Percentiles rank a stretch among this genome's conserved stretches.
Conservation (phyloP, 2,797 vertebrate species). For the Malurus splendens region DNA sequence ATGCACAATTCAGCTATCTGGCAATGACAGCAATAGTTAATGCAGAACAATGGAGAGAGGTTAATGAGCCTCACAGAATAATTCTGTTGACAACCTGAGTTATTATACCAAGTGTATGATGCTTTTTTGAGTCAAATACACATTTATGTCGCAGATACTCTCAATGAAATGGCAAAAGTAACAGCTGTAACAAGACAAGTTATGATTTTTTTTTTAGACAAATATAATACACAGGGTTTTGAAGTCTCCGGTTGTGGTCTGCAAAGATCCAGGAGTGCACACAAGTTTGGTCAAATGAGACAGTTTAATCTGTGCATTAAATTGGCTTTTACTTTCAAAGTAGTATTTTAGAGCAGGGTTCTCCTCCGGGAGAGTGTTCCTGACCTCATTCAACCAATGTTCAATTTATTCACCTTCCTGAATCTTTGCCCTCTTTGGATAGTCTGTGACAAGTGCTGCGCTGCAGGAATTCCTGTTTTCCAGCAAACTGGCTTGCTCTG, state of each 20-base stretch:
- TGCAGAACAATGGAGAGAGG: not conserved
- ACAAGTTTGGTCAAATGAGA: slow-evolving; percentile 52
- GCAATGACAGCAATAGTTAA: not conserved
- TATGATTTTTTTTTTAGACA: slow-evolving; percentile 33
- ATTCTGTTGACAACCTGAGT: slow-evolving; percentile 50
- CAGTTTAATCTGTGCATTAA: slow-evolving; percentile 15
- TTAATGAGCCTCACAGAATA: not conserved
- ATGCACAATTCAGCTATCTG: not conserved
- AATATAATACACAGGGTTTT: slow-evolving; percentile 46
- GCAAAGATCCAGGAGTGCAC: slow-evolving; percentile 62
- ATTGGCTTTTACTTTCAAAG: slow-evolving; percentile 48
- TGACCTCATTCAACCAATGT: slow-evolving; percentile 54
- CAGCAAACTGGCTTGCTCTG: slow-evolving; percentile 63
- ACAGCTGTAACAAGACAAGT: slow-evolving; percentile 58
- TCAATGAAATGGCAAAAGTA: slow-evolving; percentile 52
- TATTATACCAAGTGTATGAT: slow-evolving; percentile 17
- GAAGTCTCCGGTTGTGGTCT: slow-evolving; percentile 50
- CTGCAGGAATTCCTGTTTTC: slow-evolving; percentile 64
- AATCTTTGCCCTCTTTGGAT: slow-evolving; percentile 66
- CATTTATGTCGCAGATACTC: slow-evolving; percentile 40
- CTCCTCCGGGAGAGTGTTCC: slow-evolving; percentile 51
- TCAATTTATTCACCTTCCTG: slow-evolving; percentile 64
- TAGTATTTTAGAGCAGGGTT: slow-evolving; percentile 49
- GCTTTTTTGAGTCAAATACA: slow-evolving; percentile 34
- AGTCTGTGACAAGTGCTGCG: slow-evolving; percentile 63